Evolutionary conservation across 1,140 invertebrate species (phyloP).

Genomic region (Magallana ariakensis): DNA sequence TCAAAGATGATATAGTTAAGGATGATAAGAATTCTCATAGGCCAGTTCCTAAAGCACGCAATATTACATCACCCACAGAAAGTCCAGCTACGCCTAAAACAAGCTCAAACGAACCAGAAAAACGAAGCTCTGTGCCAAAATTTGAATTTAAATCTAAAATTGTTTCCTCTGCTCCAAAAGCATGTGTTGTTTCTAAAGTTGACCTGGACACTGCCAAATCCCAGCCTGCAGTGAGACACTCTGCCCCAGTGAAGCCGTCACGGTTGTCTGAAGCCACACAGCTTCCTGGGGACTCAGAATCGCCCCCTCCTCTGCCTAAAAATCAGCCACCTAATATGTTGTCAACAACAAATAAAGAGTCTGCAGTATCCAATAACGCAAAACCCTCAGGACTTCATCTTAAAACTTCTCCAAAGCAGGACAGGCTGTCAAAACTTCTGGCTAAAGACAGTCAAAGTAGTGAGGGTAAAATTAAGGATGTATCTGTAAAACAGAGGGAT

Average conservation of each 20-base stretch:
- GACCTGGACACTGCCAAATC: background rate
- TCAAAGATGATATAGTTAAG: background rate
- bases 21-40: background rate
- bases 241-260: background rate
- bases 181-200: constrained; percentile 40
- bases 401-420: background rate
- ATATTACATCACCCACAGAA: background rate
- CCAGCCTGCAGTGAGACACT: background rate
- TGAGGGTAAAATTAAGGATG: background rate
- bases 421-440: background rate
- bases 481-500: background rate
- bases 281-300: background rate
- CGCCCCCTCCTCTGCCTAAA: constrained; percentile 17
- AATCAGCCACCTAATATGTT: background rate
- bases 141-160: constrained; percentile 37
- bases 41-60: constrained; percentile 1
- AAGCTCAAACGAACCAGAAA: background rate
- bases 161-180: constrained; percentile 32
- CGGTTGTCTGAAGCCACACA: background rate
- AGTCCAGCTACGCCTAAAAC: background rate
- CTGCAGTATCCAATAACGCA: background rate
- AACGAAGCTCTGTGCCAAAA: constrained; percentile 40
- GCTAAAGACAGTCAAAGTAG: background rate
- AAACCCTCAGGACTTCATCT: background rate
- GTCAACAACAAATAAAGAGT: background rate